Percentiles rank a stretch among this genome's conserved stretches.
These are phyloP conservation scores for Drosophila tropicalis DNA, from an alignment of 1,140 invertebrate genomes.

Conservation along the genomic window DNA sequence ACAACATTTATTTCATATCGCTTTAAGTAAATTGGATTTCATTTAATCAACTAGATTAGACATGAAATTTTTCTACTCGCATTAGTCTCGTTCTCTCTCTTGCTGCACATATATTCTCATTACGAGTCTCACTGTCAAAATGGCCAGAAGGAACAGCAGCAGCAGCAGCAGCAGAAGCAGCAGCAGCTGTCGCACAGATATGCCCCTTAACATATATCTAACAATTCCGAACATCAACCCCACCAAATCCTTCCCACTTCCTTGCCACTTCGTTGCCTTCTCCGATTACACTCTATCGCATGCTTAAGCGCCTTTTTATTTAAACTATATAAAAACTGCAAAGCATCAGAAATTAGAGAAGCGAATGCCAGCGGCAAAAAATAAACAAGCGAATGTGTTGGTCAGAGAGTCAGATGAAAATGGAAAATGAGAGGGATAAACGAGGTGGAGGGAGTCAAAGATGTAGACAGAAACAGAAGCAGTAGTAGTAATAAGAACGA, in stretches of 20 bases:
- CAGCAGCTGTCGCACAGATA: background rate
- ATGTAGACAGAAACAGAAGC: background rate
- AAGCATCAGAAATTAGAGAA: conserved; percentile 75
- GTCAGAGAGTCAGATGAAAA: conserved; percentile 11
- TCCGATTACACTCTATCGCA: conserved; percentile 63
- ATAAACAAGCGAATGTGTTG: conserved; percentile 73
- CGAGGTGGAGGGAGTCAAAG: background rate
- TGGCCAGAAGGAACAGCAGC: background rate
- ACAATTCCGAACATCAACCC: too few relatives aligned
- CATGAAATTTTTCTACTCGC: background rate
- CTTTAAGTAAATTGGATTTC: background rate
- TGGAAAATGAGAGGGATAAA: background rate
- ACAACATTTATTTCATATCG: too few relatives aligned
- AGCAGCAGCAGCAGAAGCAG: background rate
- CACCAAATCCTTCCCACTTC: conserved; percentile 25
- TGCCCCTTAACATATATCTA: background rate
- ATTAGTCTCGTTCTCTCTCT: background rate
- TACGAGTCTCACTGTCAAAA: conserved; percentile 5
- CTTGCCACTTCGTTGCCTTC: conserved; percentile 54
- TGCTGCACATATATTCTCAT: background rate
- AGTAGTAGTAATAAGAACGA: background rate
- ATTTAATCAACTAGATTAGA: conserved; percentile 3
- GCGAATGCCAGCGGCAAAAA: conserved; percentile 70
- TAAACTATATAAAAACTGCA: conserved; percentile 77
- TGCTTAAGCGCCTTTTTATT: conserved; percentile 62